A percentile compares a stretch with the other conserved stretches of the same genome.
phyloP scores from a whole-genome alignment of 1,140 invertebrate species.

The Nixonia krombeini region DNA sequence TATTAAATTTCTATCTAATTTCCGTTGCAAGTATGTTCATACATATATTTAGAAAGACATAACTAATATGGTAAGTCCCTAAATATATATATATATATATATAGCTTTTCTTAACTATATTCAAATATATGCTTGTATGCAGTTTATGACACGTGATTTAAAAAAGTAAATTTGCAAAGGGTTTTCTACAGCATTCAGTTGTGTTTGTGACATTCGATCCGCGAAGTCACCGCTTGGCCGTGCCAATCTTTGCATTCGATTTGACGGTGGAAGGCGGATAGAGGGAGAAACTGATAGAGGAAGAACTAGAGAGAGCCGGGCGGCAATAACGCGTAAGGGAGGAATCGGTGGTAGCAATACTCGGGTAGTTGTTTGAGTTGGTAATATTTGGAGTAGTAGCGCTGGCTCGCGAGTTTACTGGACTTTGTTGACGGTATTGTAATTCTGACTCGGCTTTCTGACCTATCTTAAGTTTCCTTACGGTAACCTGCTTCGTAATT shows the following conservation, averaged over 20 bases:
- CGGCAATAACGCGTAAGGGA: neutral
- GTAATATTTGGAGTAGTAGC: constrained; percentile 66
- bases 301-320: constrained; percentile 17
- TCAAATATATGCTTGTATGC: too few species aligned
- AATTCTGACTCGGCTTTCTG: constrained; percentile 50
- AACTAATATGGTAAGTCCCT: too few species aligned
- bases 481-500: constrained; percentile 35
- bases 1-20: too few species aligned
- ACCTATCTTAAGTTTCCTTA: constrained; percentile 44
- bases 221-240: constrained; percentile 60
- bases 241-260: constrained; percentile 64
- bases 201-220: neutral
- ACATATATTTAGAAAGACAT: too few species aligned
- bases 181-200: neutral
- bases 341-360: neutral
- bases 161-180: too few species aligned
- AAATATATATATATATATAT: too few species aligned
- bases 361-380: constrained; percentile 63
- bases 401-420: constrained; percentile 60
- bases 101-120: too few species aligned
- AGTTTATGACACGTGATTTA: too few species aligned
- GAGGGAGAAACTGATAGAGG: constrained; percentile 27
- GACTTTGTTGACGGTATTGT: constrained; percentile 63
- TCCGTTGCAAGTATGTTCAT: too few species aligned
- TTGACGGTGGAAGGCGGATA: constrained; percentile 47